Percentiles rank a stretch among this genome's conserved stretches.
Conservation (phyloP, 2,113 vertebrate genomes). For the Piprites chloris region DNA sequence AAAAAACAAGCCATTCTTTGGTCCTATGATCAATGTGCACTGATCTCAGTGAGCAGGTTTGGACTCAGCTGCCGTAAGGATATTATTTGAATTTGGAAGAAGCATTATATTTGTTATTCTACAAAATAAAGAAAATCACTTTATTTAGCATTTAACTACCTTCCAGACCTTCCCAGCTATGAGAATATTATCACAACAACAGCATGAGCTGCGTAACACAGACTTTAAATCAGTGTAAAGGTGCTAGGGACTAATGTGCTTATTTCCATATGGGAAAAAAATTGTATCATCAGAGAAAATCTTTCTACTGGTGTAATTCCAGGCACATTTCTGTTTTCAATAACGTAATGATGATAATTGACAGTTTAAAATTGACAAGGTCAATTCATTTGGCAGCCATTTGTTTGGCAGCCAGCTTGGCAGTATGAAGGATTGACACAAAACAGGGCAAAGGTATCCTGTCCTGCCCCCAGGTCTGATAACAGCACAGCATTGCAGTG, state of each 20-base stretch:
- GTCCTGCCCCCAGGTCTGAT: neutral
- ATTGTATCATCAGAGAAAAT: neutral
- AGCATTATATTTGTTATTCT: neutral
- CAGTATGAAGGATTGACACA: neutral
- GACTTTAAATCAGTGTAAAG: neutral
- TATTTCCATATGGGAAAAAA: neutral
- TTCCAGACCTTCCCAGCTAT: neutral
- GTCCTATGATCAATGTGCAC: accelerated
- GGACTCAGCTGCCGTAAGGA: neutral
- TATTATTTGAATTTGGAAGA: neutral
- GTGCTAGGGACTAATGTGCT: neutral
- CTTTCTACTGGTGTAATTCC: neutral
- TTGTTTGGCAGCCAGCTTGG: neutral
- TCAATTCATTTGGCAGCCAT: neutral
- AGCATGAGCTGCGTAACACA: accelerated
- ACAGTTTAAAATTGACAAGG: neutral
- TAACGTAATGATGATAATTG: neutral
- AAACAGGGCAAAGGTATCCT: neutral
- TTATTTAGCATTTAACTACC: neutral
- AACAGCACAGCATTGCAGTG: neutral
- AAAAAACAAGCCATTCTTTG: neutral
- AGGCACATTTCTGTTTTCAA: neutral
- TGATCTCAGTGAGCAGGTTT: neutral
- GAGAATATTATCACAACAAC: neutral
- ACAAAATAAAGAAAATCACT: neutral